Evolutionary conservation across 2,113 vertebrate species (phyloP).

Genomic region (Halichoerus grypus): DNA sequence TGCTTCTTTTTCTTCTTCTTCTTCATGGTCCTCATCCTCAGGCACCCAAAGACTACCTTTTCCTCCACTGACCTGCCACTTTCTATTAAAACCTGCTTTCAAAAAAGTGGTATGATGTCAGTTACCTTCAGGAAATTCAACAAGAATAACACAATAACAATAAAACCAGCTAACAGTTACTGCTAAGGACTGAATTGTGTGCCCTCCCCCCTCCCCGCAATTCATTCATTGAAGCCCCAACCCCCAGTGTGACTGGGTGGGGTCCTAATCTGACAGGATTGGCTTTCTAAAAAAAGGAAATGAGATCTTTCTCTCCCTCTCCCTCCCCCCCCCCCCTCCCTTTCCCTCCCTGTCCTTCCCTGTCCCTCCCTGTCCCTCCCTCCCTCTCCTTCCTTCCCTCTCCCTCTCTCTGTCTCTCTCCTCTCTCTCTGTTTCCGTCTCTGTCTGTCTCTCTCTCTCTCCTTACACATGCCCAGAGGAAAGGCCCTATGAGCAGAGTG

Average conservation of each 20-base stretch:
- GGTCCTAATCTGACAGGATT: not conserved
- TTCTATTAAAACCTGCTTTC: not conserved
- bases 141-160: not conserved
- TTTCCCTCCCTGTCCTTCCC: rapidly evolving
- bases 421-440: not conserved
- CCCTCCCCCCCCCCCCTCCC: not conserved
- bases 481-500: not conserved
- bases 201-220: no score
- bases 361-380: not conserved
- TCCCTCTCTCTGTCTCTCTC: not conserved
- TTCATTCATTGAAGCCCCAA: not conserved
- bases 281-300: not conserved
- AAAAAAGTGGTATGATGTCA: not conserved
- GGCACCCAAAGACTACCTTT: not conserved
- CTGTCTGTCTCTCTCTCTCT: not conserved
- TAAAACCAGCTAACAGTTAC: not conserved
- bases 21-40: not conserved
- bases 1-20: not conserved
- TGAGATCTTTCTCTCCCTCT: not conserved
- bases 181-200: not conserved
- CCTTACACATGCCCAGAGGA: no score
- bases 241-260: not conserved
- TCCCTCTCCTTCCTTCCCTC: not conserved
- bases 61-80: not conserved
- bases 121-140: not conserved